These are phyloP conservation scores for Sphaeridia pumilis DNA, from an alignment of 2,888 invertebrate species.

Conservation along the genomic window DNA sequence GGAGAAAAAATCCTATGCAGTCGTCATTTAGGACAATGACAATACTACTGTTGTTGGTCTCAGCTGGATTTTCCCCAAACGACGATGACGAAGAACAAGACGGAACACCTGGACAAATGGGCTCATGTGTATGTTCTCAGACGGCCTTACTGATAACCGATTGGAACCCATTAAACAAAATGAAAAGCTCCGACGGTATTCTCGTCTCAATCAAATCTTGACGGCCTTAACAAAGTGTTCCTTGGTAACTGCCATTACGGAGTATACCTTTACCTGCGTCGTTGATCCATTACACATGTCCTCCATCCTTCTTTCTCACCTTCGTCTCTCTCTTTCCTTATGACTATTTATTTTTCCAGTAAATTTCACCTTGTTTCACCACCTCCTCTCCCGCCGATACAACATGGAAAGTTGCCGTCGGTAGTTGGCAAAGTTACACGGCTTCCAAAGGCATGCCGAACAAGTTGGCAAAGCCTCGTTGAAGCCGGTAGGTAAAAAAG, in stretches of 20 bases:
- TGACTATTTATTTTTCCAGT: background rate
- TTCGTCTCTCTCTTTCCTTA: background rate
- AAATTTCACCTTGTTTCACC: background rate
- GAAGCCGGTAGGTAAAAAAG: too few relatives aligned
- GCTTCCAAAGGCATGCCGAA: too few relatives aligned
- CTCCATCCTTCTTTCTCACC: background rate
- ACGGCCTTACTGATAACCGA: too few relatives aligned
- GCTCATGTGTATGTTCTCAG: too few relatives aligned
- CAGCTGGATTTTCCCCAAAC: slow-evolving; percentile 12
- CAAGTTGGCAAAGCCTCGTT: too few relatives aligned
- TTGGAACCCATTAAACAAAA: slow-evolving; percentile 26
- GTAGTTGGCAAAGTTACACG: too few relatives aligned
- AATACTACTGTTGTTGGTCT: slow-evolving; percentile 7
- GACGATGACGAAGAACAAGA: too few relatives aligned
- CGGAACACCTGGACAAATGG: slow-evolving; percentile 25
- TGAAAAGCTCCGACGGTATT: slow-evolving; percentile 16
- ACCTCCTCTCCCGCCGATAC: too few relatives aligned
- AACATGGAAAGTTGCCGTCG: too few relatives aligned
- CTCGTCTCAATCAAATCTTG: slow-evolving; percentile 17
- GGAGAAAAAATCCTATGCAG: slow-evolving; percentile 9
- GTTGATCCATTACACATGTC: background rate
- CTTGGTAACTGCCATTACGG: too few relatives aligned
- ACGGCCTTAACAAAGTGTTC: slow-evolving; percentile 6
- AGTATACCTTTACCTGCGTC: too few relatives aligned
- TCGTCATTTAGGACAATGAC: slow-evolving; percentile 16